These are phyloP conservation scores for Acropternis orthonyx DNA, from an alignment of 2,797 vertebrate species.

Conservation along the genomic window DNA sequence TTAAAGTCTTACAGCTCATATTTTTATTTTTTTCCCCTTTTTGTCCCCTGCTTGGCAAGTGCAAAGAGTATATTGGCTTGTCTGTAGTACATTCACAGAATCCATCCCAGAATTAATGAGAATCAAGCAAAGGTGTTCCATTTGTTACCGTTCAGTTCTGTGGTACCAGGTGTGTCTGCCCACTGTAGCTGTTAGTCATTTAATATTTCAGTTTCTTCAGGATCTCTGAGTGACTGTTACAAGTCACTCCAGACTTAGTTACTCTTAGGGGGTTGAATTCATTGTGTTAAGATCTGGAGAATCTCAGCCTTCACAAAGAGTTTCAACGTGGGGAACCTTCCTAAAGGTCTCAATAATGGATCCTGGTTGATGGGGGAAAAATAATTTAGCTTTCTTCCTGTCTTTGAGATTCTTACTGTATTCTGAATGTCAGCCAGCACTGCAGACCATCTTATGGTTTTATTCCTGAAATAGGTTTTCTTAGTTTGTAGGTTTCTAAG, in stretches of 20 bases:
- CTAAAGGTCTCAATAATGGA: background rate
- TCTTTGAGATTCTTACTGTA: background rate
- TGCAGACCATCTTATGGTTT: background rate
- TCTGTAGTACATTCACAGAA: background rate
- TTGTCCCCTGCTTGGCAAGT: background rate
- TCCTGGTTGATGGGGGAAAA: background rate
- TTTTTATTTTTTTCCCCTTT: background rate
- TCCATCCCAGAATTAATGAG: background rate
- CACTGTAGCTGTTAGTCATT: background rate
- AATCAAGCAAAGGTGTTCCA: background rate
- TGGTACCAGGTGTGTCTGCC: background rate
- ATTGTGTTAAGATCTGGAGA: background rate
- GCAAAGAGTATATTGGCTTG: background rate
- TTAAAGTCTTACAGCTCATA: background rate
- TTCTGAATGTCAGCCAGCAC: background rate
- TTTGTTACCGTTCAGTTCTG: background rate
- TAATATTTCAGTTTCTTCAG: background rate
- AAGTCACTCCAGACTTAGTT: background rate
- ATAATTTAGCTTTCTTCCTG: accelerated
- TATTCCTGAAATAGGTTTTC: background rate
- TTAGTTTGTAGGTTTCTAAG: background rate
- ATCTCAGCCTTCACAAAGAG: background rate
- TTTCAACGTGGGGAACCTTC: background rate
- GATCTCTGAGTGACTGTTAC: background rate
- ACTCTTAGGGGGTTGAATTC: accelerated